A percentile compares a stretch with the other conserved stretches of the same genome.
phyloP scores from a whole-genome alignment of 2,113 vertebrate species.

The Argyrosomus japonicus region DNA sequence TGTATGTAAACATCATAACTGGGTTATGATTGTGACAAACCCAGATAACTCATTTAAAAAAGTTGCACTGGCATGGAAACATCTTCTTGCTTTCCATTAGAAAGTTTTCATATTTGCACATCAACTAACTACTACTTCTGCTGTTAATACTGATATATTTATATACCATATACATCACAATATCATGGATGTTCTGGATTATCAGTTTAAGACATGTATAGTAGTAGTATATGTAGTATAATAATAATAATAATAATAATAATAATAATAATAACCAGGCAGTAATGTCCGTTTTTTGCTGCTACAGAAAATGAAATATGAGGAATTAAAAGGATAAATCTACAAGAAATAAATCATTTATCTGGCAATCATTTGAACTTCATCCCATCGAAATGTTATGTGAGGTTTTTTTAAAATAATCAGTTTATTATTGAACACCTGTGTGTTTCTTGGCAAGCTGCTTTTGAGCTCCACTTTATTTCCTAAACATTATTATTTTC shows the following conservation, averaged over 20 bases:
- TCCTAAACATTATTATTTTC: no score
- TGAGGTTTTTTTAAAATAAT: no score
- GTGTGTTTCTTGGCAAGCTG: no score
- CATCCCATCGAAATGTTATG: no score
- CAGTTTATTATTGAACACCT: no score
- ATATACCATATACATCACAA: neutral
- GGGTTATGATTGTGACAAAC: conserved; percentile 39
- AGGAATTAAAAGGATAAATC: no score
- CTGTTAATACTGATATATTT: neutral
- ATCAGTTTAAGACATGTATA: neutral
- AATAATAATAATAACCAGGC: neutral
- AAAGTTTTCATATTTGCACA: neutral
- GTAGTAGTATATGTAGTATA: no score
- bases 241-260: no score
- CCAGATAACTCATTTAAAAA: conserved; percentile 19
- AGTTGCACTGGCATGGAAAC: neutral
- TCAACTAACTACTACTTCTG: neutral
- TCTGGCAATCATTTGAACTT: no score
- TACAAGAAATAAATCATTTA: no score
- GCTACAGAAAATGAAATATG: neutral
- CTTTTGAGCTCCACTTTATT: no score
- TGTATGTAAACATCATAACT: conserved; percentile 48
- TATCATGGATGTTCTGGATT: neutral
- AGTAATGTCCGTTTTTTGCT: neutral
- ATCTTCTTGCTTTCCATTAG: neutral